Base-by-base conservation (phyloP, 1,140 invertebrate genomes). In the Mizuhopecten yessoensis region DNA sequence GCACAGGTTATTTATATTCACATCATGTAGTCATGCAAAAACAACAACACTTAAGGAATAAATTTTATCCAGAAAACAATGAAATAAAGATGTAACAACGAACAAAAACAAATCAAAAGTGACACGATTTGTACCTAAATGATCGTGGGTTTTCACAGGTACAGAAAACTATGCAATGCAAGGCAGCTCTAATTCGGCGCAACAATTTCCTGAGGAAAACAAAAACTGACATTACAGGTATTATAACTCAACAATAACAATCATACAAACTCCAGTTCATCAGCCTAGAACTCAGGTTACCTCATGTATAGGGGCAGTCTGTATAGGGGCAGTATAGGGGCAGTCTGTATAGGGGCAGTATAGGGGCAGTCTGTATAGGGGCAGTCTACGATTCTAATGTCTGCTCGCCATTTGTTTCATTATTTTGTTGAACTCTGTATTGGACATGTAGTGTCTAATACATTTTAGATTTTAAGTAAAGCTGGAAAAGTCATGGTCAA, bases 151-250 rank as follows among this genome's bases (percentile, higher is more conserved):
- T 75, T 75, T 75, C 57, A 75, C 57, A 75, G 57, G 57, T 75
- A 75, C 57, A 75, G 57, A 75, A 75, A 75, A 75, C 57, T 17
- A 75, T 75, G 57, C 57, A 75, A 75, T 75, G 57, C 57, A 75
- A n/a, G 15, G n/a, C 57, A 75, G 57, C 57, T 75, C 57, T 75
- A 75, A 75, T 75, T 75, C 57, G 57, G 57, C 57, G n/a, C 17
- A 75, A 75, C 1, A 75, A 75, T 75, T 75, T 75, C 57, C 57
- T 75, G 57, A 75, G 57, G 29, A 75, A 75, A 75, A 75, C n/a
- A 75, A 75, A 75, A 75, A 75, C 57, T 75, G 5, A 29, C n/a
- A 75, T 75, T 75, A 75, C 57, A 45, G 42, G 9, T 45, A 17
- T 13, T 45, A 45, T 9, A 45, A 45, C 42, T 15, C 17, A 39